Base-by-base conservation (phyloP, 2,113 vertebrate genomes). In the Greenwoodochromis staneri region DNA sequence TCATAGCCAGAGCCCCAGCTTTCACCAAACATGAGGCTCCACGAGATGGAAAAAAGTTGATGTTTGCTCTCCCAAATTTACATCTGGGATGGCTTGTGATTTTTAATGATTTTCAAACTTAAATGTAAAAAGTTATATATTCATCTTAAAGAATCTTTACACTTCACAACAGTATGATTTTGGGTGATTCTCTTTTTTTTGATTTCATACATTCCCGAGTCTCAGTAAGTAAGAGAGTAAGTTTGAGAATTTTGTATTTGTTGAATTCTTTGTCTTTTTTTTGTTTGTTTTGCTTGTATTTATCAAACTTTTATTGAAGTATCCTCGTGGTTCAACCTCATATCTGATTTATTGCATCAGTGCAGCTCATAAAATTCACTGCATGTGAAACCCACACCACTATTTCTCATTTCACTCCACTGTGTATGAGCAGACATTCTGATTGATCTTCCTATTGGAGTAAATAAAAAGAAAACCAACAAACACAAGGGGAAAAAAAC, bases 341-440 rank as follows among this genome's bases (percentile, higher is more conserved):
- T 84, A 83, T 83, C 36, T 87, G 59, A 87, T 88, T 93, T 87
- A 83, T 54, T 81, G 36, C 66, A 45, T 24, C 53, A 78, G 73
- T 16, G 61, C 55, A 82, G 40, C 82, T 89, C 54, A 47, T 85
- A 83, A 76, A 53, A 86, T 49, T 82, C 66, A 80, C 55, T 14
- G 63, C 76, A 57, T 73, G 21, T 54, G 24, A 42, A 27, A 82
- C 14, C 40, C 51, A 27, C 34, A 80, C 61, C 51, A 42, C 49
- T 59, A 47, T 84, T 80, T 91, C 71, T 85, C 61, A 63, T 82
- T 86, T 71, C 29, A 34, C 31, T 80, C 69, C 27, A 51, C 80
- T 54, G 80, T 51, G 38, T 47, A n/a, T 76, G 54, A 42, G 34
- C 6, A 17, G 3, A 76, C 24, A 45, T 36, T 89, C 40, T 76